Conservation (phyloP, 92 coral and sea anemone genomes). For the Zoanthus sociatus region DNA sequence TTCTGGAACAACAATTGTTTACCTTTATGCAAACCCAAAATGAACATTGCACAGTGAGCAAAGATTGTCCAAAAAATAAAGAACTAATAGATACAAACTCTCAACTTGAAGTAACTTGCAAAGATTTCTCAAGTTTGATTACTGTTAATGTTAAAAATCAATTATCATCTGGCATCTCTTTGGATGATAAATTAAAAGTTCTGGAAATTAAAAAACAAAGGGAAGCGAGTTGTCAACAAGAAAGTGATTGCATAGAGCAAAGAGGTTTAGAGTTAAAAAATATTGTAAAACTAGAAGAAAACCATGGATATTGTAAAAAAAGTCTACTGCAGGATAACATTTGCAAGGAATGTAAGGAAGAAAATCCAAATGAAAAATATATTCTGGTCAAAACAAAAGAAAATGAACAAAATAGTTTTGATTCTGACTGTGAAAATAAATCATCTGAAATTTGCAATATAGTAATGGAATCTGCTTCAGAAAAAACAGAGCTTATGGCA, state of each 20-base stretch:
- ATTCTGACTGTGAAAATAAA: neutral
- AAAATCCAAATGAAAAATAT: neutral
- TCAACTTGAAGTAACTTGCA: neutral
- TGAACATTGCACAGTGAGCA: conserved; percentile 16
- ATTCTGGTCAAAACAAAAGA: neutral
- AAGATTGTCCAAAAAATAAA: neutral
- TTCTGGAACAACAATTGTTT: conserved; percentile 70
- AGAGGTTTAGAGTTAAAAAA: neutral
- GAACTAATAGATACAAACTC: neutral
- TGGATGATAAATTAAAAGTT: neutral
- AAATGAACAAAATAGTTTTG: neutral
- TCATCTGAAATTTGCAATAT: neutral
- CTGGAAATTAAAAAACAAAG: neutral
- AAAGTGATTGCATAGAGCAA: neutral
- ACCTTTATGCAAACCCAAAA: conserved; percentile 53
- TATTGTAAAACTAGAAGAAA: neutral
- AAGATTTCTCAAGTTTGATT: neutral
- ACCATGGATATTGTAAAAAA: neutral
- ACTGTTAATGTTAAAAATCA: neutral
- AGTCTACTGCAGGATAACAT: neutral
- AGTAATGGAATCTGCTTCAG: conserved; percentile 16
- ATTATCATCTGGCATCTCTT: neutral
- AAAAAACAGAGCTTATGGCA: neutral
- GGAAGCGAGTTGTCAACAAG: neutral
- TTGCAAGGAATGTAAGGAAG: neutral